These are phyloP conservation scores for Osmoderma eremita DNA, from an alignment of 2,888 invertebrate species.

Conservation along the genomic window DNA sequence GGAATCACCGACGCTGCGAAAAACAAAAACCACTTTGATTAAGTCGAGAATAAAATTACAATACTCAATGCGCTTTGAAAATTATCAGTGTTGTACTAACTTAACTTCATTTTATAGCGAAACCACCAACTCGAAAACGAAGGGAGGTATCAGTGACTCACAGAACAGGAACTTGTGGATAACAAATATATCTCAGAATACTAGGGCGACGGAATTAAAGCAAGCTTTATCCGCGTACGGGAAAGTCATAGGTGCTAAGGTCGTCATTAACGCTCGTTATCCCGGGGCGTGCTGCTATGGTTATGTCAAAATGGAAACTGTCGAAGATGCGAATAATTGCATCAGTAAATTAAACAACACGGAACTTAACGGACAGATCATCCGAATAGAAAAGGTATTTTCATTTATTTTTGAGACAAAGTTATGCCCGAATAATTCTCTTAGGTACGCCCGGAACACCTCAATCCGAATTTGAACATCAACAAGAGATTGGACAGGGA, in stretches of 20 bases:
- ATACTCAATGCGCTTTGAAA: no score
- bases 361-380: conserved; percentile 93
- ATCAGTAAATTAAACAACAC: conserved; percentile 91
- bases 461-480: conserved; percentile 54
- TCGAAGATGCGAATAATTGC: conserved; percentile 89
- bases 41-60: no score
- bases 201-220: conserved; percentile 94
- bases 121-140: conserved; percentile 40
- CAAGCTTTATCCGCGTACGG: conserved; percentile 91
- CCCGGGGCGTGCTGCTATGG: conserved; percentile 95
- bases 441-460: conserved; percentile 59
- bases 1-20: no score
- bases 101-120: conserved; percentile 50
- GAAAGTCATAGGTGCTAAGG: conserved; percentile 95
- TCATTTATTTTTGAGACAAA: conserved; percentile 11
- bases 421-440: conserved; percentile 52
- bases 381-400: conserved; percentile 88
- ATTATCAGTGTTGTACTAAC: no score
- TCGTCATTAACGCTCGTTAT: conserved; percentile 93
- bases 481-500: conserved; percentile 44
- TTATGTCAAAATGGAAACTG: conserved; percentile 93
- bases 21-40: no score
- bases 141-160: conserved; percentile 47
- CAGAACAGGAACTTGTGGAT: conserved; percentile 88
- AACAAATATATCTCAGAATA: conserved; percentile 89